Conservation (phyloP, 2,113 vertebrate genomes). For the Nycticryphes semicollaris region DNA sequence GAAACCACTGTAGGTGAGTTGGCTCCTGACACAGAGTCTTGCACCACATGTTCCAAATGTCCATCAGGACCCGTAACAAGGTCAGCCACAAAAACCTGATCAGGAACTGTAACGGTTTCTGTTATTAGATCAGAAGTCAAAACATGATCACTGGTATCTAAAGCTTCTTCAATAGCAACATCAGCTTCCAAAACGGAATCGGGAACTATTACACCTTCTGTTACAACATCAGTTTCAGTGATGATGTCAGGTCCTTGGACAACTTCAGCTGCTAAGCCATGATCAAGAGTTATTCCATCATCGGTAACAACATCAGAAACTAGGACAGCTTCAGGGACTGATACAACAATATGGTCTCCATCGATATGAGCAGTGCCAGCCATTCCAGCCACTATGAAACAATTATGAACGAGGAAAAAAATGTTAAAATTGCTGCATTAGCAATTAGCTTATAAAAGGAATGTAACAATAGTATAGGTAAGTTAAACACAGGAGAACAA, state of each 20-base stretch:
- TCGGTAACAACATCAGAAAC: conserved; percentile 96
- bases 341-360: conserved; percentile 97
- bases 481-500: background rate
- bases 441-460: background rate
- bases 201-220: conserved; percentile 90
- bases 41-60: conserved; percentile 87
- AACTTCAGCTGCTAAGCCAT: conserved; percentile 90
- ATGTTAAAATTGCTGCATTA: conserved; percentile 24
- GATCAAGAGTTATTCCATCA: conserved; percentile 92
- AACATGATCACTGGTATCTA: conserved; percentile 87
- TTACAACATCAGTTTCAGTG: conserved; percentile 82
- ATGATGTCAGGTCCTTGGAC: conserved; percentile 89
- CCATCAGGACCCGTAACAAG: conserved; percentile 88
- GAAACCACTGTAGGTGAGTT: conserved; percentile 86
- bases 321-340: conserved; percentile 94
- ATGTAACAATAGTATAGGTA: background rate
- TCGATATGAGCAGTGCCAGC: conserved; percentile 96
- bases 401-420: conserved; percentile 48
- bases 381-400: conserved; percentile 90
- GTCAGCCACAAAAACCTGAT: conserved; percentile 96
- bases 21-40: conserved; percentile 77
- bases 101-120: conserved; percentile 81
- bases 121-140: conserved; percentile 86
- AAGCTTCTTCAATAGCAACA: conserved; percentile 91
- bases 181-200: conserved; percentile 88